Conservation (phyloP, 53 echinoderm and acorn worm species). For the Apostichopus leukothele region DNA sequence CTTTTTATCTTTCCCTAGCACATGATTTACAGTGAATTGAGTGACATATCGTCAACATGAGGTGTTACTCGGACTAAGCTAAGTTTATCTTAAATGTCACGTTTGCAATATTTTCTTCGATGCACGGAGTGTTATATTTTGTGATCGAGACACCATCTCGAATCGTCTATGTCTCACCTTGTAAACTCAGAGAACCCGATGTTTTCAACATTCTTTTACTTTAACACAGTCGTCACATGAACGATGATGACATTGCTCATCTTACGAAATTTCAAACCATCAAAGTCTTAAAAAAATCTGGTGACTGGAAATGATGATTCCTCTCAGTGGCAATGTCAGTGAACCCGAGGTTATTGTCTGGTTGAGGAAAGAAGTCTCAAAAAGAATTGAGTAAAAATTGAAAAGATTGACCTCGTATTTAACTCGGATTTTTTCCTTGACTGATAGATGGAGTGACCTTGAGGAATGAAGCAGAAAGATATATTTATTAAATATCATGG, state of each 20-base stretch:
- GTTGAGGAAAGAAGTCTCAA: not conserved
- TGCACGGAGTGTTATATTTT: not conserved
- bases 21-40: constrained; percentile 32
- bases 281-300: not conserved
- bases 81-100: constrained; percentile 14
- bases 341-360: constrained; percentile 8
- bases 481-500: no score
- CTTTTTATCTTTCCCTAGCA: constrained; percentile 29
- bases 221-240: not conserved
- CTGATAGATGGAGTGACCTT: not conserved
- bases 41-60: constrained; percentile 14
- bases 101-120: not conserved
- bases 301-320: not conserved
- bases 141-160: not conserved
- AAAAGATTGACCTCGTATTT: not conserved
- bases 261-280: constrained; percentile 1
- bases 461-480: not conserved
- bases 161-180: not conserved
- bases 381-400: no score
- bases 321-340: not conserved
- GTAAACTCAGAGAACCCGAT: not conserved
- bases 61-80: constrained; percentile 14
- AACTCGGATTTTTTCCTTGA: not conserved
- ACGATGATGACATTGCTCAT: not conserved
- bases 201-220: not conserved